These are phyloP conservation scores for Lepus timidus DNA, from an alignment of 2,113 vertebrate genomes.

Conservation along the genomic window DNA sequence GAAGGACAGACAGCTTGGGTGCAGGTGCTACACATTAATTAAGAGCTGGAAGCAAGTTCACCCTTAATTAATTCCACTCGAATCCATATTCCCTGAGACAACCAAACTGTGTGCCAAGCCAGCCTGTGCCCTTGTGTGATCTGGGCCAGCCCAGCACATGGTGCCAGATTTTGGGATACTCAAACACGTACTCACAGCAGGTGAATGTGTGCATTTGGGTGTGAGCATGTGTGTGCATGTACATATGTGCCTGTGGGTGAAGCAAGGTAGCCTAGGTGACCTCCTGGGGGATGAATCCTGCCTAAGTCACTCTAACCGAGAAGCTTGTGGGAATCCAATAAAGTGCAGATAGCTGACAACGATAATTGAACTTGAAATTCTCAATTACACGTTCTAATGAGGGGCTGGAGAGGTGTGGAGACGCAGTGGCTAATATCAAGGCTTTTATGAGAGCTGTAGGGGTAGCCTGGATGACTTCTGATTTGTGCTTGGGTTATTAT, in stretches of 20 bases:
- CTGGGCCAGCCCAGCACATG: background rate
- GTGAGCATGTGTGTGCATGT: background rate
- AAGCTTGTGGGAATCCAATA: background rate
- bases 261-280: background rate
- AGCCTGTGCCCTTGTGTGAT: background rate
- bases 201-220: background rate
- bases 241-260: background rate
- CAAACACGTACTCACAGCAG: constrained; percentile 38
- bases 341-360: background rate
- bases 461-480: background rate
- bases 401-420: background rate
- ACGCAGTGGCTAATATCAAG: background rate
- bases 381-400: constrained; percentile 5
- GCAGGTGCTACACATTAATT: background rate
- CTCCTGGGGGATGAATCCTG: background rate
- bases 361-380: background rate
- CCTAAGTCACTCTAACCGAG: background rate
- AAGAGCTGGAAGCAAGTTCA: background rate
- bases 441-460: background rate
- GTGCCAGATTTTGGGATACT: constrained; percentile 22
- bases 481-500: background rate
- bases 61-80: constrained; percentile 40
- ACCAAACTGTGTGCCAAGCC: constrained; percentile 10
- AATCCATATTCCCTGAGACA: background rate
- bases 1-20: background rate